Evolutionary conservation across 2,888 invertebrate genomes (phyloP), one percentile per base, ranked within the genome.

Genomic region (Fragum sueziense): DNA sequence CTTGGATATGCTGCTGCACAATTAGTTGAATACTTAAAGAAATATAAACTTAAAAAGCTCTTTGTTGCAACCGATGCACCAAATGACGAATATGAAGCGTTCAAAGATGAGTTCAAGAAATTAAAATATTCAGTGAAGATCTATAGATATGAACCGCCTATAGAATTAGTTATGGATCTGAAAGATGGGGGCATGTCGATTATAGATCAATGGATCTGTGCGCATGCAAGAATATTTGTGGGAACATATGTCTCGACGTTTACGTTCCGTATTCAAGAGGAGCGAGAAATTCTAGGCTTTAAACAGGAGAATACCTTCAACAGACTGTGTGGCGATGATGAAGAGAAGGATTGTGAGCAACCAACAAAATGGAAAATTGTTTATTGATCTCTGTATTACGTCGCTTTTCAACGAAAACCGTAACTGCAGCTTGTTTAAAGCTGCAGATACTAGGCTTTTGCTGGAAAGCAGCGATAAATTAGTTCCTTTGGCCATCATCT

Each of bases 161-260:
- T 76, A 34, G 89, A 91, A 51, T 76, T 89, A 9, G 78, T 90
- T 22, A 59, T 87, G 20, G 85, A 89, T 75, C 95, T 94, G 85
- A 95, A 95, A 91, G 97, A 98, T 91, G 98, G 98, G 1, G 97
- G 97, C 1, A 92, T 97, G 31, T 98, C 99, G 0, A 97, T 99
- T 74, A 95, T 99, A 69, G 99, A 99, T 91, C 99, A 99, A 94
- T 97, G 98, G 89, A 97, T 99, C 86, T 97, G 98, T 93, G 96
- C 98, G 0, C 96, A 96, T 93, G 96, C 97, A 0, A 95, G 95
- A 94, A 96, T 95, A 91, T 99, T 99, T 91, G 95, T 98, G 52
- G 99, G 99, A 14, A 98, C 97, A 0, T 95, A 96, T 91, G 97
- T 98, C 88, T 99, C 99, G 79, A 99, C 99, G 0, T 99, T 99